A percentile compares a stretch with the other conserved stretches of the same genome.
These are phyloP conservation scores for Dendrocincla fuliginosa DNA, from an alignment of 2,797 vertebrate species.

Conservation along the genomic window DNA sequence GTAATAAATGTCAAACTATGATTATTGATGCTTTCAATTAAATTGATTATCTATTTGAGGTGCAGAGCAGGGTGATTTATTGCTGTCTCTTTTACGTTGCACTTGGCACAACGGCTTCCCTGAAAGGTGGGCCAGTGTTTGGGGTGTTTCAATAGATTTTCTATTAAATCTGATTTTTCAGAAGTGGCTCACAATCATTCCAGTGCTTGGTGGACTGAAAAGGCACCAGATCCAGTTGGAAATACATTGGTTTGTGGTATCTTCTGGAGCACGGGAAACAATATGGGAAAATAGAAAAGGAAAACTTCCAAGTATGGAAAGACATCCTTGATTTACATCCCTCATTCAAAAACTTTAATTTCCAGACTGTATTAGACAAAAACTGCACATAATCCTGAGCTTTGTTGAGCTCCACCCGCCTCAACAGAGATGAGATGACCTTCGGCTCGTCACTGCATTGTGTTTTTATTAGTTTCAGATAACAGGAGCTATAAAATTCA, in stretches of 20 bases:
- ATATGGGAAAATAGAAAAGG: background rate
- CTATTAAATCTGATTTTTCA: conserved; percentile 55
- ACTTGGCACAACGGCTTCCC: conserved; percentile 69
- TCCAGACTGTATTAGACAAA: background rate
- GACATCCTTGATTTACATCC: background rate
- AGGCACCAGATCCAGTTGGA: background rate
- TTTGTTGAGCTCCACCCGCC: background rate
- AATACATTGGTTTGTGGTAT: background rate
- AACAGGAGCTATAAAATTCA: conserved; percentile 65
- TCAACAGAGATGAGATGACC: conserved; percentile 60
- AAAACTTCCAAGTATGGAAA: background rate
- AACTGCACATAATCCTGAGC: background rate
- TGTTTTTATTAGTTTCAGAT: conserved; percentile 68
- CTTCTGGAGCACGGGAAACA: background rate
- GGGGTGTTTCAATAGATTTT: conserved; percentile 56
- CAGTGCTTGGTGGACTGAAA: background rate
- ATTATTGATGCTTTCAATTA: conserved; percentile 94
- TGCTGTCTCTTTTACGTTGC: conserved; percentile 71
- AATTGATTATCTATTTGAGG: conserved; percentile 92
- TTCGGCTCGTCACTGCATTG: conserved; percentile 57
- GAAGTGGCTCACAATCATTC: background rate
- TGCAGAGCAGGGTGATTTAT: conserved; percentile 79
- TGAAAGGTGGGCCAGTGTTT: conserved; percentile 74
- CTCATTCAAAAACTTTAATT: background rate
- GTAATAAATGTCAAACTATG: conserved; percentile 91